Base-by-base conservation (phyloP, 1,140 invertebrate genomes). In the Augochlora pura region DNA sequence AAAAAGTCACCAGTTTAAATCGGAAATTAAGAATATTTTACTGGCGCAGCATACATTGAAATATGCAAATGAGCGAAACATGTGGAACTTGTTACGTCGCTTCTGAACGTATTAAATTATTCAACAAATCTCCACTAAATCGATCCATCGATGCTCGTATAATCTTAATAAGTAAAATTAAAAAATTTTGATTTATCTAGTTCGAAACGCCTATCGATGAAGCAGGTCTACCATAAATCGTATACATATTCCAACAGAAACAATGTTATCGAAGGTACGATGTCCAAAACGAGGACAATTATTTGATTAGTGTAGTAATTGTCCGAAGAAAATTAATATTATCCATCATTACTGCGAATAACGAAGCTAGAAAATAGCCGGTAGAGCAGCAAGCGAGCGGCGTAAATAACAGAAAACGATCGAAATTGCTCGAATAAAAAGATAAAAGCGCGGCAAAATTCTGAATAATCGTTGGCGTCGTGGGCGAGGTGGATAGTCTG, bases 361-460 rank as follows among this genome's bases (percentile, higher is more conserved):
- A 27, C 42, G 23, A 78, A 14, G n/a, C 14, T 0, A 25, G 14
- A 5, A 16, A 16, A 2, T 27, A 21, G 5, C 21, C 23, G 38
- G 9, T 16, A 16, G 10, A 9, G 18, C 16, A 7, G 39, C 3
- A 12, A 32, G 32, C 32, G 32, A 32, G 32, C 32, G 23, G 2
- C n/a, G 3, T n/a, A 14, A 1, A 9, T 16, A 80, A 42, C 39
- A 14, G 27, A 23, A 32, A 57, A n/a, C 59, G 12, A 8, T 38
- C 49, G 49, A 10, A 49, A n/a, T 21, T 57, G 32, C 23, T 63
- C 23, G 57, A 7, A 27, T 57, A 65, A 63, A 39, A 73, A 7
- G 57, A 77, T 75, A 84, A 87, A 87, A 87, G 85, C 85, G 86
- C 87, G 84, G 82, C 72, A 88, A 88, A 81, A 84, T 65, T 77